Conservation (phyloP, 1,140 invertebrate genomes). For the Melipona quadrifasciata region DNA sequence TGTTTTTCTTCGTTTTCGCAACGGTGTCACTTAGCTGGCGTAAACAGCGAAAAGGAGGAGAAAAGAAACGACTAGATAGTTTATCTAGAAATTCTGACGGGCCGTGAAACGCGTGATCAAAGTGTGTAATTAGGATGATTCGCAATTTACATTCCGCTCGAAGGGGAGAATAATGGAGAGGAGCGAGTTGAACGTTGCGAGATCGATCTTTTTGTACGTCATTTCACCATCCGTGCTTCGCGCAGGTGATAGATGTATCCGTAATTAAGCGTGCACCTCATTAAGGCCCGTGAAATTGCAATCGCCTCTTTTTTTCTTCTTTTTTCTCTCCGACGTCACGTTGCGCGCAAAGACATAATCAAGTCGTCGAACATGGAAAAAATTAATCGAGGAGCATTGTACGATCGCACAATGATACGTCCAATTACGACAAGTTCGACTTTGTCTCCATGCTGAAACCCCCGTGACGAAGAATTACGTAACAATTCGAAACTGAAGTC, state of each 20-base stretch:
- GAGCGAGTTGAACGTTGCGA: background rate
- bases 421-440: background rate
- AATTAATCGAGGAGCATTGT: background rate
- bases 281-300: conserved; percentile 12
- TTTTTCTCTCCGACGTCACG: no score
- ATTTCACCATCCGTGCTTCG: background rate
- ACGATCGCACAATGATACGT: background rate
- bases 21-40: background rate
- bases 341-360: background rate
- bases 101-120: background rate
- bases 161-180: background rate
- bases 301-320: background rate
- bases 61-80: background rate
- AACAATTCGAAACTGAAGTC: background rate
- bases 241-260: conserved; percentile 7
- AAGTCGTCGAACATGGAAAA: background rate
- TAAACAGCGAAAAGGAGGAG: background rate
- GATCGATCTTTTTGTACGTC: background rate
- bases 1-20: background rate
- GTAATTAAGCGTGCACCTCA: conserved; percentile 11
- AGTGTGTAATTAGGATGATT: background rate
- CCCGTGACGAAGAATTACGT: background rate
- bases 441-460: no score
- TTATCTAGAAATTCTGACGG: background rate
- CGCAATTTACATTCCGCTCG: background rate